A percentile compares a stretch with the other conserved stretches of the same genome.
Evolutionary conservation across 2,888 invertebrate genomes (phyloP).

Genomic region (Oligia fasciuncula): DNA sequence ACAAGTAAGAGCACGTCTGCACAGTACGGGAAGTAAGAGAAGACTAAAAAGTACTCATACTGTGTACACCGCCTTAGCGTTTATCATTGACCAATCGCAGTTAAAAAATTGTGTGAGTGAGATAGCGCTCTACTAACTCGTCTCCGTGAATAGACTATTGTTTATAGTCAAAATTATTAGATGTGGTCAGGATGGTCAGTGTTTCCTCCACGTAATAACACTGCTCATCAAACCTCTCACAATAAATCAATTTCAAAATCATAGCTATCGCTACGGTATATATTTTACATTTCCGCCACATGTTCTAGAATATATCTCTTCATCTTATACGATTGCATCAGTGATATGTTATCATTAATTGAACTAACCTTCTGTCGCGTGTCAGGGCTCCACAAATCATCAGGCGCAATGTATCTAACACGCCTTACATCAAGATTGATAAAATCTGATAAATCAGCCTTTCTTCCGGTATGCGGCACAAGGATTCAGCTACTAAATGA

Average conservation of each 20-base stretch:
- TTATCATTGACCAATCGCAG: too few species aligned
- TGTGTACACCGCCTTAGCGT: too few species aligned
- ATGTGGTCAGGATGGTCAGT: background rate
- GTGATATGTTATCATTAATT: constrained; percentile 48
- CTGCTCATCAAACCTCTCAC: background rate
- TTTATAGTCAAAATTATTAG: too few species aligned
- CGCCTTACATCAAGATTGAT: constrained; percentile 40
- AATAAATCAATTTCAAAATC: constrained; percentile 9
- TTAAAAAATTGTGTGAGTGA: too few species aligned
- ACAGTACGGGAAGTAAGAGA: too few species aligned
- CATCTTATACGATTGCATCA: constrained; percentile 22
- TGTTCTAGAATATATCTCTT: constrained; percentile 13
- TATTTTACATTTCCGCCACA: constrained; percentile 49
- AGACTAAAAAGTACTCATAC: too few species aligned
- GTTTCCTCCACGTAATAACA: background rate
- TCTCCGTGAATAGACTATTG: too few species aligned
- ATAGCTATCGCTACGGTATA: constrained; percentile 5
- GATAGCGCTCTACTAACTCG: too few species aligned
- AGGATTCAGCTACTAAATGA: constrained; percentile 13
- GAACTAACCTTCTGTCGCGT: constrained; percentile 43
- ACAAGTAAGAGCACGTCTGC: too few species aligned
- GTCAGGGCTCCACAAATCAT: constrained; percentile 45
- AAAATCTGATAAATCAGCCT: constrained; percentile 43
- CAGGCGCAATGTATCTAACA: constrained; percentile 15
- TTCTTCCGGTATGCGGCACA: constrained; percentile 54